A percentile compares a stretch with the other conserved stretches of the same genome.
Conservation (phyloP, 2,888 invertebrate genomes). For the Xanthia togata region DNA sequence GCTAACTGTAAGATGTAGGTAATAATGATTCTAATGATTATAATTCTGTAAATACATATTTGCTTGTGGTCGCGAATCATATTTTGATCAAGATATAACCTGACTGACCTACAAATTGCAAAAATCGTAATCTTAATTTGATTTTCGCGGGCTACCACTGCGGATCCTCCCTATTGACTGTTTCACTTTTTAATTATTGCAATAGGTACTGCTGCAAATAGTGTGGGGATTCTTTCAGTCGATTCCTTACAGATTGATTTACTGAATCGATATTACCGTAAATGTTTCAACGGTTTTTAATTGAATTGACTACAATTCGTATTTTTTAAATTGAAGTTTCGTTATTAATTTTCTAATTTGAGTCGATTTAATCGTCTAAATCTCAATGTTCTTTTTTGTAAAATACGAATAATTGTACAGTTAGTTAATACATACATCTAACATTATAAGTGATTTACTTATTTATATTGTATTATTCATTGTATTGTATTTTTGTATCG, state of each 20-base stretch:
- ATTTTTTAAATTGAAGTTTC: slow-evolving; percentile 23
- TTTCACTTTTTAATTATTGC: slow-evolving; percentile 14
- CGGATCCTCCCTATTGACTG: too few species aligned
- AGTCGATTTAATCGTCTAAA: slow-evolving; percentile 54
- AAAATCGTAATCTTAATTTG: not conserved
- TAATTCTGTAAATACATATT: too few species aligned
- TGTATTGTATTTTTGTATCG: slow-evolving; percentile 49
- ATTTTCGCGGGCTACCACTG: not conserved
- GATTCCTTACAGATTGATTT: not conserved
- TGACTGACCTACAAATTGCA: not conserved
- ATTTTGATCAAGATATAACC: not conserved
- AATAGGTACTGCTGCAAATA: slow-evolving; percentile 15
- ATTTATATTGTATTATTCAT: slow-evolving; percentile 42
- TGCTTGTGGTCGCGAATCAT: too few species aligned
- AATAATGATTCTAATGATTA: too few species aligned
- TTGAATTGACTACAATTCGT: slow-evolving; percentile 33
- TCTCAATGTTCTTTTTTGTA: slow-evolving; percentile 37
- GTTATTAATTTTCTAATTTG: slow-evolving; percentile 36
- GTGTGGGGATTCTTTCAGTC: slow-evolving; percentile 11
- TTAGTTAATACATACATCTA: slow-evolving; percentile 12
- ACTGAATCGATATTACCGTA: not conserved
- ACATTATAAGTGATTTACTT: slow-evolving; percentile 27
- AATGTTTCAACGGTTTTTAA: slow-evolving; percentile 11
- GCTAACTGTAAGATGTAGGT: too few species aligned
- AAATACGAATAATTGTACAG: slow-evolving; percentile 46